A percentile compares a stretch with the other conserved stretches of the same genome.
phyloP scores from a whole-genome alignment of 2,113 vertebrate genomes.

The Lanius collurio region DNA sequence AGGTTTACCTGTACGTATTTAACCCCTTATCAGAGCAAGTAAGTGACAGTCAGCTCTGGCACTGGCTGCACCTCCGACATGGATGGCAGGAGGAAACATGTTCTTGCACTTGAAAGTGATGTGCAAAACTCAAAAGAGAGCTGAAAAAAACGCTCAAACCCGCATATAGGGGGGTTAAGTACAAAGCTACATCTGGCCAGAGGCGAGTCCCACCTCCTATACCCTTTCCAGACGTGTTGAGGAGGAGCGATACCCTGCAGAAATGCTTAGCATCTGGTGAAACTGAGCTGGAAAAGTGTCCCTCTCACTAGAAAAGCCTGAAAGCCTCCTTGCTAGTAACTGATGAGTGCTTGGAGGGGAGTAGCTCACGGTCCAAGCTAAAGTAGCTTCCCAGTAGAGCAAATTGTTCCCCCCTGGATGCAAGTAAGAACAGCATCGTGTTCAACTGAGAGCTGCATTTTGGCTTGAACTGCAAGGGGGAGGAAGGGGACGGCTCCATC shows the following conservation, averaged over 20 bases:
- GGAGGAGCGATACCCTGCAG: background rate
- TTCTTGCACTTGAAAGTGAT: background rate
- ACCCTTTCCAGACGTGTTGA: background rate
- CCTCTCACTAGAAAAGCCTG: background rate
- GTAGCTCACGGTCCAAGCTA: background rate
- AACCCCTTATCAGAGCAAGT: conserved; percentile 17
- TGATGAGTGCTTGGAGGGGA: background rate
- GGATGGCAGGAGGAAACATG: background rate
- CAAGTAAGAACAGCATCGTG: background rate
- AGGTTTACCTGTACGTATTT: conserved; percentile 1
- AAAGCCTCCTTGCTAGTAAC: background rate
- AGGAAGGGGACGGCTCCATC: background rate
- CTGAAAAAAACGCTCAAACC: background rate
- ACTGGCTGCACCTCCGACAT: background rate
- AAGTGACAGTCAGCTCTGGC: conserved; percentile 28
- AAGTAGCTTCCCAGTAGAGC: background rate
- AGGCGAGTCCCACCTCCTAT: background rate
- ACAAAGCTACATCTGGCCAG: background rate
- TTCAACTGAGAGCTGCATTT: background rate
- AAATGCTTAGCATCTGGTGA: background rate
- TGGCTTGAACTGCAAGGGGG: background rate
- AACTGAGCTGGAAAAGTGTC: background rate
- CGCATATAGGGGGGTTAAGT: background rate
- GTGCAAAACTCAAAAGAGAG: background rate
- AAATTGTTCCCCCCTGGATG: background rate